These are phyloP conservation scores for Mormyrus iriodes DNA, from an alignment of 2,113 vertebrate genomes.

Conservation along the genomic window DNA sequence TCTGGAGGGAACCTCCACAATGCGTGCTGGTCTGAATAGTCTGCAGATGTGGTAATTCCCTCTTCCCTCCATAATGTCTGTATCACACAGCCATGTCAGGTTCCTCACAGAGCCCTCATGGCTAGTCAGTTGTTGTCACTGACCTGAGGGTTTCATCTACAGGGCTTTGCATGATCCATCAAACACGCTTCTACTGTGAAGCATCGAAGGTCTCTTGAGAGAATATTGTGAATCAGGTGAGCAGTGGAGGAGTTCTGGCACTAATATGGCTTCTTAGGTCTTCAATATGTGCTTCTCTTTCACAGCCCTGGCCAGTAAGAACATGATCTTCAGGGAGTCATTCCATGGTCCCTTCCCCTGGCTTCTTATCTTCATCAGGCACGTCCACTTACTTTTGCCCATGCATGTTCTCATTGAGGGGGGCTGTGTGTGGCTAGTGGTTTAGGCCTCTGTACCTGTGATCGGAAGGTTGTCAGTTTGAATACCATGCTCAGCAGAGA, in stretches of 20 bases:
- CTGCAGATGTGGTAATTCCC: neutral
- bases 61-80: neutral
- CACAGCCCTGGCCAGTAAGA: neutral
- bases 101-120: neutral
- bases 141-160: neutral
- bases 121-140: neutral
- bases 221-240: neutral
- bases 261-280: neutral
- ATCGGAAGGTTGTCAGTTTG: neutral
- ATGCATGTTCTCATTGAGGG: neutral
- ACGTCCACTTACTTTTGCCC: neutral
- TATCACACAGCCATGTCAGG: neutral
- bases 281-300: neutral
- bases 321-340: neutral
- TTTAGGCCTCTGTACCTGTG: neutral
- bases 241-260: neutral
- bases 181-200: neutral
- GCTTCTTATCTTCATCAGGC: neutral
- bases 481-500: neutral
- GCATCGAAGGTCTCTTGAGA: neutral
- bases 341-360: neutral
- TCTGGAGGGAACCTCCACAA: neutral
- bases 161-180: neutral
- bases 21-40: neutral
- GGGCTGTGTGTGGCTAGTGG: neutral